Evolutionary conservation across 2,113 vertebrate species (phyloP), one percentile per base, ranked within the genome.

Genomic region (Polypterus senegalus): DNA sequence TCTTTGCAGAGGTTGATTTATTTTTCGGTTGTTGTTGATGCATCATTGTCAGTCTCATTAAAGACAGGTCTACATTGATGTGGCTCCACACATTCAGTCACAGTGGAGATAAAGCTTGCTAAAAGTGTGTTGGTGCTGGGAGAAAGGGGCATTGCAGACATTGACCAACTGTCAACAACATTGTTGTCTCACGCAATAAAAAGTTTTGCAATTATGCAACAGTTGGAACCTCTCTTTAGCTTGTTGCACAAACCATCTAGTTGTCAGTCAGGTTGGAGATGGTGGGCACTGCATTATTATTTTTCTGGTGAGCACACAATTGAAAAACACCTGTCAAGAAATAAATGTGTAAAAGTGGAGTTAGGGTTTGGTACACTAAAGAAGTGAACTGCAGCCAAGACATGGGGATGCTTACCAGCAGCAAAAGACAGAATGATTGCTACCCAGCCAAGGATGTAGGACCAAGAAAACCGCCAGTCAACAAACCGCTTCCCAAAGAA

Each of bases 401-500:
- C 7, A 11, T 53, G 11, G 49, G 7, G 1, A 8, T 8, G 51
- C 59, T 66, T 78, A 87, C 86, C 88, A 79, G 86, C 84, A 0
- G 77, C 73, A 63, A 83, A 69, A 5, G 74, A 79, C 64, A 89
- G 74, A 59, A 88, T 65, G 7, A 85, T 74, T 1, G 80, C 85
- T 3, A 91, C 74, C 90, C 88, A 89, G 55, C 79, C 86, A 27
- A 87, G 76, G 67, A 86, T 85, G 73, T 88, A 89, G 64, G 88
- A 92, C 90, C 90, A 92, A 46, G 89, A 90, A 64, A 92, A 90
- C 27, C 81, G 75, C 90, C 89, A 92, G 69, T 86, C 74, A 2
- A 79, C 1, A 48, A 77, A 88, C 11, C 85, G 82, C 56, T 87
- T 85, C 11, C 86, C 86, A 53, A 88, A 89, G 74, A 88, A 86